Conservation (phyloP, 2,113 vertebrate genomes). For the Trogon surrucura region DNA sequence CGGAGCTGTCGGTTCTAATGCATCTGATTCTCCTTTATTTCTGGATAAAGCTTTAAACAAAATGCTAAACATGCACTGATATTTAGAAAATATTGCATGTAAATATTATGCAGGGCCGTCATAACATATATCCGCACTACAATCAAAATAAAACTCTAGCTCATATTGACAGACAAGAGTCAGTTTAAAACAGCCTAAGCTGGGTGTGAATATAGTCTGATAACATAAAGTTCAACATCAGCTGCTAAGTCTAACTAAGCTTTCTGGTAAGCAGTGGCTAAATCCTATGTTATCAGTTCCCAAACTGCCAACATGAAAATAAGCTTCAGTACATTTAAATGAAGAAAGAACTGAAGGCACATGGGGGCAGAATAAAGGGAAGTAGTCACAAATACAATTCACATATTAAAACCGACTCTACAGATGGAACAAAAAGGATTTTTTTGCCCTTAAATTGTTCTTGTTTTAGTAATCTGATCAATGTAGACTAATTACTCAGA, state of each 20-base stretch:
- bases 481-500: not conserved
- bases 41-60: not conserved
- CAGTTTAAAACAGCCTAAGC: not conserved
- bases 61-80: not conserved
- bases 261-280: not conserved
- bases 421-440: not conserved
- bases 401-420: not conserved
- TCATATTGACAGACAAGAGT: not conserved
- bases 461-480: not conserved
- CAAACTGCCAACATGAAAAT: not conserved
- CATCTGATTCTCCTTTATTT: not conserved
- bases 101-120: not conserved
- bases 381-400: not conserved
- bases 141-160: not conserved
- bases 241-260: not conserved
- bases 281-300: not conserved
- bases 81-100: not conserved
- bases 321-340: not conserved
- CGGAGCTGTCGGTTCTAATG: not conserved
- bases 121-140: not conserved
- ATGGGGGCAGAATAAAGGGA: not conserved
- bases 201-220: not conserved
- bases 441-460: not conserved
- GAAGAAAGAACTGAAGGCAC: not conserved
- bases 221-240: not conserved